Evolutionary conservation across 2,888 invertebrate genomes (phyloP), one percentile per base, ranked within the genome.

Genomic region (Elaeidobius kamerunicus): DNA sequence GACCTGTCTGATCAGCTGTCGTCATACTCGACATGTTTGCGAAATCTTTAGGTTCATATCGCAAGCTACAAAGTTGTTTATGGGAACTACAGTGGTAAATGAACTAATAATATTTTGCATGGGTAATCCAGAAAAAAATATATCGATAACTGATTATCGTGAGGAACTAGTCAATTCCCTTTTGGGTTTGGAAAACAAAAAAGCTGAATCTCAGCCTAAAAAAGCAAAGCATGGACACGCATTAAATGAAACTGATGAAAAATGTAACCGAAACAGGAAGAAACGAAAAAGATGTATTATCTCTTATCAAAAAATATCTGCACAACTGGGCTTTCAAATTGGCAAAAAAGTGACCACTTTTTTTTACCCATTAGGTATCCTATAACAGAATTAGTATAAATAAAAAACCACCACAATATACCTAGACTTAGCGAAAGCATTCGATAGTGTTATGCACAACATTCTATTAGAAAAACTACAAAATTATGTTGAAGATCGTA

Each of bases 1-100:
- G n/a, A 67, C 52, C 23, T 63, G 20, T 65, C 62, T 5, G 61
- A 68, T 36, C 67, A 67, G 55, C 59, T 63, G 50, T 56, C 59
- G 20, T 35, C 60, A 20, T 60, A 61, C 36, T 47, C 57, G 32
- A n/a, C n/a, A 16, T 60, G 63, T 36, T 52, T 65, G 17, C 52
- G 63, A 39, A 62, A 60, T 56, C 59, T 59, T 27, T 15, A 59
- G 64, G 36, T n/a, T n/a, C n/a, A n/a, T n/a, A n/a, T n/a, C n/a
- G n/a, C n/a, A n/a, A n/a, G n/a, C n/a, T n/a, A n/a, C n/a, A n/a
- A 63, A 65, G 41, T 43, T 61, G 18, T 52, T 64, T 14, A 35
- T 57, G 27, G 61, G 58, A 9, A 60, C 52, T 19, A 42, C 54
- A 9, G 30, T 60, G 15, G 58, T 63, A 49, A 63, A 63, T 54